Percentiles rank a stretch among this genome's conserved stretches.
These are phyloP conservation scores for Agriopis marginaria DNA, from an alignment of 2,888 invertebrate species.

Conservation along the genomic window DNA sequence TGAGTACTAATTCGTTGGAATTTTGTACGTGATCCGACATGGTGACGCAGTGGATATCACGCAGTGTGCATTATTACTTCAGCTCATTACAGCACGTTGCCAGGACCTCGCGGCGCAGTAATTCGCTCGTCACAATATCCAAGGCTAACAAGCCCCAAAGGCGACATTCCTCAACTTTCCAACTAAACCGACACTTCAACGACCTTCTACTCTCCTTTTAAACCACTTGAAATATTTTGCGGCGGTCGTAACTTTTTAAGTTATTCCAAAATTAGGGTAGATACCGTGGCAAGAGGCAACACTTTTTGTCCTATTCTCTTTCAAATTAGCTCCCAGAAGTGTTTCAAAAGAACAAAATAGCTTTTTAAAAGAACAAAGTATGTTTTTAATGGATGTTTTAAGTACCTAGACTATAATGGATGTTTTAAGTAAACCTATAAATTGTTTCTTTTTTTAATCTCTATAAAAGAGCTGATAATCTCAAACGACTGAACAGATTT, in stretches of 20 bases:
- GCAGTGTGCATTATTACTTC: slow-evolving; percentile 25
- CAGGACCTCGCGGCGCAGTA: slow-evolving; percentile 1
- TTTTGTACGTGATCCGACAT: slow-evolving; percentile 18
- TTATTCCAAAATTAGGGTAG: slow-evolving; percentile 49
- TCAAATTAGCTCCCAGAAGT: slow-evolving; percentile 29
- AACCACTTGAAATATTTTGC: slow-evolving; percentile 58
- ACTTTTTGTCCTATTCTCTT: slow-evolving; percentile 39
- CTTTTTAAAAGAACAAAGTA: slow-evolving; percentile 13
- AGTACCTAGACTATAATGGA: not conserved
- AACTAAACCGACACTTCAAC: slow-evolving; percentile 43
- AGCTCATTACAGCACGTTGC: slow-evolving; percentile 12
- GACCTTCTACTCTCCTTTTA: slow-evolving; percentile 43
- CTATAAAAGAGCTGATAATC: too few relatives aligned
- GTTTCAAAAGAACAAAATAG: slow-evolving; percentile 15
- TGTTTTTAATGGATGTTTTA: slow-evolving; percentile 6
- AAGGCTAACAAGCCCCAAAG: slow-evolving; percentile 26
- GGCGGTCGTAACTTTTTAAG: slow-evolving; percentile 51
- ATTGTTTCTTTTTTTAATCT: too few relatives aligned
- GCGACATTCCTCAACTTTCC: slow-evolving; percentile 58
- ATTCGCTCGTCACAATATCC: slow-evolving; percentile 16
- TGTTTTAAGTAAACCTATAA: too few relatives aligned
- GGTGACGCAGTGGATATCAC: slow-evolving; percentile 14
- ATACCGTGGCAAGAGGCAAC: slow-evolving; percentile 22
- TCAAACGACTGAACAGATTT: too few relatives aligned
- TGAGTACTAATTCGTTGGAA: slow-evolving; percentile 28